Evolutionary conservation across 2,113 vertebrate species (phyloP).

Genomic region (Erpornis zantholeuca): DNA sequence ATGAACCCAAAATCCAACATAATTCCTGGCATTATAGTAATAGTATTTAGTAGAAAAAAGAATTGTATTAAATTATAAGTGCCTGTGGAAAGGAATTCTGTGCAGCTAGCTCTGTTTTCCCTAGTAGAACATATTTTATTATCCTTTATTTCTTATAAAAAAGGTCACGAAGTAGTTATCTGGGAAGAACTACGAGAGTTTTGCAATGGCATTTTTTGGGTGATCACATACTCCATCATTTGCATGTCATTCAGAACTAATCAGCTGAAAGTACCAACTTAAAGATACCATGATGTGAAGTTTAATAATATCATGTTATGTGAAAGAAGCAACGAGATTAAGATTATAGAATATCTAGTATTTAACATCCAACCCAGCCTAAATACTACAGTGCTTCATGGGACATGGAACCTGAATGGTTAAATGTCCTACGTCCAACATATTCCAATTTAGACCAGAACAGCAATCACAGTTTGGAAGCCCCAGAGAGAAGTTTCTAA

Average conservation of each 20-base stretch:
- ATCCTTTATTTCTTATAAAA: not conserved
- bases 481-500: not conserved
- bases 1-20: slow-evolving; percentile 39
- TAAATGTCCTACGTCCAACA: not conserved
- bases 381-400: not conserved
- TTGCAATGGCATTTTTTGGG: not conserved
- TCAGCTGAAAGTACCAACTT: not conserved
- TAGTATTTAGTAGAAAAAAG: slow-evolving; percentile 17
- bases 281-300: not conserved
- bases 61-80: slow-evolving; percentile 21
- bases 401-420: not conserved
- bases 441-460: not conserved
- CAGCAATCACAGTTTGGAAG: not conserved
- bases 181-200: not conserved
- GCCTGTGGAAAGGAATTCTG: not conserved
- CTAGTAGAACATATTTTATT: not conserved
- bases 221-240: not conserved
- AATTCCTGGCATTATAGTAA: slow-evolving; percentile 24
- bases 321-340: not conserved
- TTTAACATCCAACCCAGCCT: not conserved
- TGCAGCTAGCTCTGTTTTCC: not conserved
- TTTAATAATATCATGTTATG: not conserved
- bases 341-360: not conserved
- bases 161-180: not conserved
- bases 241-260: not conserved